These are phyloP conservation scores for Plotosus lineatus DNA, from an alignment of 2,113 vertebrate genomes.

Conservation along the genomic window DNA sequence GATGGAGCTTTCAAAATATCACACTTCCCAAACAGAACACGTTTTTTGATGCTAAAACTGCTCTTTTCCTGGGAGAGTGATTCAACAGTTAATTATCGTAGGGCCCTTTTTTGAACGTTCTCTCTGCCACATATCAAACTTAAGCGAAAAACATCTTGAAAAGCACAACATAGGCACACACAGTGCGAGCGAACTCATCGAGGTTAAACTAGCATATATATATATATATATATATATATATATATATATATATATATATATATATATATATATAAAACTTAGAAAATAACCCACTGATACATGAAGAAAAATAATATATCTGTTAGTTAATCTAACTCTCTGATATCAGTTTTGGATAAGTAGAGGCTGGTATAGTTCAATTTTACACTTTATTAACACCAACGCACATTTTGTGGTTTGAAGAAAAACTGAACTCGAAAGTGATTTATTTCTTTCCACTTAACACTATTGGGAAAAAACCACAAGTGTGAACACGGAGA, in stretches of 20 bases:
- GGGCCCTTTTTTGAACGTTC: constrained; percentile 35
- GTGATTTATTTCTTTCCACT: no score
- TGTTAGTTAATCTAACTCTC: background rate
- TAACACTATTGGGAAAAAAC: constrained; percentile 47
- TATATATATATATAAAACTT: constrained; percentile 17
- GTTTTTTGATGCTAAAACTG: constrained; percentile 62
- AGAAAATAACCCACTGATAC: constrained; percentile 1
- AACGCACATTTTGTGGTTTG: background rate
- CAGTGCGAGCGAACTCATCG: constrained; percentile 7
- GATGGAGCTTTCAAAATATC: constrained; percentile 73
- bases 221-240: no score
- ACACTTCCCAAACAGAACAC: constrained; percentile 68
- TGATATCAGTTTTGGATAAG: background rate
- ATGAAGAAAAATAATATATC: background rate
- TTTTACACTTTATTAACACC: constrained; percentile 8
- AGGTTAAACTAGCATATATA: constrained; percentile 24
- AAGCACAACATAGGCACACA: constrained; percentile 24
- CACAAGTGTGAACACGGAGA: constrained; percentile 77
- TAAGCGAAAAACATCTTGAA: constrained; percentile 41
- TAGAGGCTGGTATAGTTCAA: background rate
- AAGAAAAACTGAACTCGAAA: constrained; percentile 2
- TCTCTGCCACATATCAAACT: constrained; percentile 52
- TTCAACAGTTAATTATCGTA: constrained; percentile 73
- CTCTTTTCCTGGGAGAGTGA: constrained; percentile 61
- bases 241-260: no score